Evolutionary conservation across 2,797 vertebrate species (phyloP), one percentile per base, ranked within the genome.

Genomic region (Melopsittacus undulatus): DNA sequence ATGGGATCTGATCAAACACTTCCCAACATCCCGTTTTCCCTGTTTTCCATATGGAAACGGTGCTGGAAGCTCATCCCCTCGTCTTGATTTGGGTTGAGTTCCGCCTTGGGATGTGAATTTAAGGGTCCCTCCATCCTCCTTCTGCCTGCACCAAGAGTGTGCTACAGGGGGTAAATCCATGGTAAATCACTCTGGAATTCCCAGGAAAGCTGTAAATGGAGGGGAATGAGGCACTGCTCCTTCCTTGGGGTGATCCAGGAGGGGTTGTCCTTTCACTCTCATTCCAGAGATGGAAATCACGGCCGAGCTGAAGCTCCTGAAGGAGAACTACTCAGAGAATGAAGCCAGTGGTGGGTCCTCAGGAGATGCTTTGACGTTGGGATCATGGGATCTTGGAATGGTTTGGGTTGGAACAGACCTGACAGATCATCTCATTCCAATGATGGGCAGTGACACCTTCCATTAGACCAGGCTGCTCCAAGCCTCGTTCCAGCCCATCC

Each of bases 191-290:
- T 16, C 48, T 1, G 32, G 36, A 59, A 51, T 68, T 43, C 45
- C n/a, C 27, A 8, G 32, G 36, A 40, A 36, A 36, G 9, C 22
- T 34, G 9, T 4, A 8, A 54, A 42, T 9, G 7, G 42, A n/a
- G 70, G 63, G 12, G 32, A 48, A 29, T 42, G 17, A 6, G 0
- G 8, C 30, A 20, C 34, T 2, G 0, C 20, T 9, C 51, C 8
- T 51, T 30, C 36, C n/a, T 30, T 0, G 7, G 4, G 4, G 3
- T 2, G 10, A 54, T n/a, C 54, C 23, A 13, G 23, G 15, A 3
- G 0, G 0, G 7, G 5, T 5, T 51, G 73, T 17, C 7, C 23
- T 29, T 54, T 36, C 13, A 0, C 61, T 67, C 36, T 45, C 36
- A 4, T 59, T 77, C 2, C 90, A 92, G 90, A 92, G 18, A 15